phyloP scores from a whole-genome alignment of 2,797 vertebrate genomes.

The Enteromius unitaeniatus region DNA sequence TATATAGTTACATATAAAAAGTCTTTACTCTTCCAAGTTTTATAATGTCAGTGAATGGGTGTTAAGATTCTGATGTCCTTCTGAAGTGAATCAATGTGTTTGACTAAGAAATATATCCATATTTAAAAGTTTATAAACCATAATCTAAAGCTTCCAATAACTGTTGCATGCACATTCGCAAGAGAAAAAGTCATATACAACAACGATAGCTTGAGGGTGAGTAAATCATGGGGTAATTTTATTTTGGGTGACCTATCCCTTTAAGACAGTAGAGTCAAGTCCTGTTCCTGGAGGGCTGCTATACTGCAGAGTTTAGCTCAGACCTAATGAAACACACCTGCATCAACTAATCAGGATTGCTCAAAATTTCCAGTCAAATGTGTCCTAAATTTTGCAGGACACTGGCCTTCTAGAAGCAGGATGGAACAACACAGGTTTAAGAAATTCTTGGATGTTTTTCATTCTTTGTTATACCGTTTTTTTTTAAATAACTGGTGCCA shows the following conservation, averaged over 20 bases:
- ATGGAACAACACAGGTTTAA: not conserved
- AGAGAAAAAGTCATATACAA: too few relatives aligned
- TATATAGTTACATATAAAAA: not conserved
- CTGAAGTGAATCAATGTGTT: not conserved
- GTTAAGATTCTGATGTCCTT: not conserved
- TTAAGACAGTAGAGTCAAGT: not conserved
- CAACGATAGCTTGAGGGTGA: not conserved
- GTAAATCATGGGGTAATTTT: not conserved
- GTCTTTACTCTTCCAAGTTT: not conserved
- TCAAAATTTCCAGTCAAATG: not conserved
- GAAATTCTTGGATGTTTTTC: conserved; percentile 18
- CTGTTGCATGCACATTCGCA: not conserved
- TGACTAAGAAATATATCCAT: not conserved
- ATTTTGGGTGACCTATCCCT: not conserved
- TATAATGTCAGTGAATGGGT: not conserved
- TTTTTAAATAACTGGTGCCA: not conserved
- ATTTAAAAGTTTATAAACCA: not conserved
- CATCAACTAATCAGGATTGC: not conserved
- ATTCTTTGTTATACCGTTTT: not conserved
- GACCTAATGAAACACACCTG: not conserved
- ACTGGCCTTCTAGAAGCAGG: not conserved
- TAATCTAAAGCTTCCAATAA: not conserved
- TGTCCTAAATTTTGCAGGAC: not conserved
- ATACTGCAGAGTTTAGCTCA: not conserved
- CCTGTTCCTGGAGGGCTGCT: not conserved